phyloP scores from a whole-genome alignment of 2,888 invertebrate species.

The Atethmia centrago region DNA sequence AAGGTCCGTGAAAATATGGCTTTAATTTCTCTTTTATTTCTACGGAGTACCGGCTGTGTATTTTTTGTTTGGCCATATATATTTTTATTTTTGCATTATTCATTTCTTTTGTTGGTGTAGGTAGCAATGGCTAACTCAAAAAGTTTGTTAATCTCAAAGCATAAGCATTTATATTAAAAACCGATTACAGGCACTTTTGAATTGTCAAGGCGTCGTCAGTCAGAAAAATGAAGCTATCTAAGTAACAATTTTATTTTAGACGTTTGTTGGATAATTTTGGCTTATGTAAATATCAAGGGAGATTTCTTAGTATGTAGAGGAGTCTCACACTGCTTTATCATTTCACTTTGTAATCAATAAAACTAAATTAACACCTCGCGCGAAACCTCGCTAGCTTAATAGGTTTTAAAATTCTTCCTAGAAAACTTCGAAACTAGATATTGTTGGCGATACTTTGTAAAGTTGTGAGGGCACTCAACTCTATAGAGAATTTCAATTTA shows the following conservation, averaged over 20 bases:
- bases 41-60: neutral
- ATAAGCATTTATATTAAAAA: neutral
- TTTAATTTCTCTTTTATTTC: constrained; percentile 27
- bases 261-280: neutral
- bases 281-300: neutral
- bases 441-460: constrained; percentile 26
- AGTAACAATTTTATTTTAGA: neutral
- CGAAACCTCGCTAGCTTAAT: neutral
- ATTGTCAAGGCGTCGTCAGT: neutral
- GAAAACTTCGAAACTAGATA: constrained; percentile 4
- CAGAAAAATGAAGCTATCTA: neutral
- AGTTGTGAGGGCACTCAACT: constrained; percentile 53
- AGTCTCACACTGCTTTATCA: neutral
- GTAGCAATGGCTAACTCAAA: neutral
- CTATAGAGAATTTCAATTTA: constrained; percentile 67
- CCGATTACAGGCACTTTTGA: neutral
- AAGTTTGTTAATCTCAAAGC: neutral
- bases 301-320: too few relatives aligned
- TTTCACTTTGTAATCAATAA: neutral
- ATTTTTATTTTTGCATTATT: constrained; percentile 2
- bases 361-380: neutral
- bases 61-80: neutral
- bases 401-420: constrained; percentile 47
- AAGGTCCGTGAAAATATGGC: constrained; percentile 12
- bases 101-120: neutral